Evolutionary conservation across 1,140 invertebrate genomes (phyloP), one percentile per base, ranked within the genome.

Genomic region (Drosophila equinoxialis): DNA sequence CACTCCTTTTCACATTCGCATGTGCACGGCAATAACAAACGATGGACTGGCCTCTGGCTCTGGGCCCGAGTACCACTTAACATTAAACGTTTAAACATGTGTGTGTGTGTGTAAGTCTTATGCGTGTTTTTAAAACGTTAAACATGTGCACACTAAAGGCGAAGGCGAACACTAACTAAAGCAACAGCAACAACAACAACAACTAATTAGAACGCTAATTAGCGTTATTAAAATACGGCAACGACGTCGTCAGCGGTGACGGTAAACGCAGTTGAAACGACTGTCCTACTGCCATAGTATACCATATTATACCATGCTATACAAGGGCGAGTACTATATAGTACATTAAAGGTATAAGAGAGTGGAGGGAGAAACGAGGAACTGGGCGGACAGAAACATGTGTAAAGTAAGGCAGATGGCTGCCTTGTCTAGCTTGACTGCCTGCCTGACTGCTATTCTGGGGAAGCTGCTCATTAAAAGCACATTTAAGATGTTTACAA

Each of bases 401-500:
- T 66, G 68, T 68, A 70, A 71, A 48, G 66, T 55, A 37, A 67
- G 71, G 68, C 75, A 75, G 70, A 58, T 51, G 71, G 33, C 70
- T 68, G 65, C 63, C 48, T 48, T 57, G 58, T 37, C 57, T 69
- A 30, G 30, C 35, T 11, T 37, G 68, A 14, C 41, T 65, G 61
- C n/a, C 58, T 62, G 54, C 48, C 39, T 70, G 55, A 65, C 67
- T 77, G 64, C 33, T 62, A 39, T 64, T 77, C 69, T 75, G 63
- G 68, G 77, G 68, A 84, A 78, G 71, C 77, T 84, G 77, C 80
- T 87, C 84, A 89, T 89, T 89, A 89, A 89, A 89, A 89, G 85
- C 77, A 89, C 84, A 89, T 89, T 89, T 89, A 84, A 89, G 84
- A 89, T 89, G 84, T 89, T 89, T 89, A 89, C 84, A 89, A 89